Conservation (phyloP, 30 jellyfish, hydroid and myxozoan genomes). For the Chironex yamaguchii region DNA sequence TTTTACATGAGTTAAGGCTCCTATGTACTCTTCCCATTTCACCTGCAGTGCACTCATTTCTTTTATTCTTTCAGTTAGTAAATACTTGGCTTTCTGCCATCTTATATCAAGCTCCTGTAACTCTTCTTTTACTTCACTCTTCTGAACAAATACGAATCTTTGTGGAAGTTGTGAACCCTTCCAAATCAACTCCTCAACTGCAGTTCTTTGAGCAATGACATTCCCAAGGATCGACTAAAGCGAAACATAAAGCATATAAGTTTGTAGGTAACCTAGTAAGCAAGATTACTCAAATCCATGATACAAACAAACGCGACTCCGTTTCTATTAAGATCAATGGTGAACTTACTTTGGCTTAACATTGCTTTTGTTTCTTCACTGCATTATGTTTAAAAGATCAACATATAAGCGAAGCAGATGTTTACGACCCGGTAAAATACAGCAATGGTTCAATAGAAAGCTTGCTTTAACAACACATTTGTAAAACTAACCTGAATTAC, state of each 20-base stretch:
- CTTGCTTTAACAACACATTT: too few relatives aligned
- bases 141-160: slow-evolving; percentile 65
- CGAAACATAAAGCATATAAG: not conserved
- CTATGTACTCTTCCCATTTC: slow-evolving; percentile 32
- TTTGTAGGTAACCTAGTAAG: not conserved
- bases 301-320: too few relatives aligned
- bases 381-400: too few relatives aligned
- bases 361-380: too few relatives aligned
- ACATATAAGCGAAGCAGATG: too few relatives aligned
- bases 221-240: slow-evolving; percentile 36
- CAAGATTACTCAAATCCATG: too few relatives aligned
- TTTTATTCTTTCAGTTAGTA: slow-evolving; percentile 17
- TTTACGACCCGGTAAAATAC: too few relatives aligned
- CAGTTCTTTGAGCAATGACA: slow-evolving; percentile 48
- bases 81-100: slow-evolving; percentile 35
- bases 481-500: too few relatives aligned
- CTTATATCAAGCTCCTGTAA: slow-evolving; percentile 63
- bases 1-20: not conserved
- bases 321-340: too few relatives aligned
- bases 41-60: slow-evolving; percentile 16
- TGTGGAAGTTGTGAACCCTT: slow-evolving; percentile 87
- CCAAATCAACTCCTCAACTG: slow-evolving; percentile 84
- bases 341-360: too few relatives aligned
- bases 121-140: slow-evolving; percentile 65
- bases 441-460: too few relatives aligned